Conservation (phyloP, 1,140 invertebrate species). For the Cephus cinctus region DNA sequence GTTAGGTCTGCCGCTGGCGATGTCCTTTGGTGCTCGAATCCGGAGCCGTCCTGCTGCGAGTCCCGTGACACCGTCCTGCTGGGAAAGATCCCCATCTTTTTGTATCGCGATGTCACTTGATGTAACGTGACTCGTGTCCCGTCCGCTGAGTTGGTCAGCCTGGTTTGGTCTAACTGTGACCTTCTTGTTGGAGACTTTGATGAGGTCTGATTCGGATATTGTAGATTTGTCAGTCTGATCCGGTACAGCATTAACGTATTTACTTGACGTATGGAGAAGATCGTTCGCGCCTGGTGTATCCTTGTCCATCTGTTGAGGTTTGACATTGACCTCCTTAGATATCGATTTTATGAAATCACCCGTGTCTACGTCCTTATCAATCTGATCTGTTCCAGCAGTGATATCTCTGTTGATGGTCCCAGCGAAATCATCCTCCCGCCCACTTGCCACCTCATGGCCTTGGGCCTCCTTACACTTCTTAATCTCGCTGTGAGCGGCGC, state of each 20-base stretch:
- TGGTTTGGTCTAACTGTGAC: no score
- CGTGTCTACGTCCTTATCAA: conserved; percentile 14
- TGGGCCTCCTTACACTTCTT: conserved; percentile 18
- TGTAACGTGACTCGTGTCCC: neutral
- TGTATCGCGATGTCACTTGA: neutral
- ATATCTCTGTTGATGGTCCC: neutral
- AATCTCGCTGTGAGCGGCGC: conserved; percentile 12
- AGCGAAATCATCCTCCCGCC: conserved; percentile 9
- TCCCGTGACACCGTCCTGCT: no score
- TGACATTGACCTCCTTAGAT: no score
- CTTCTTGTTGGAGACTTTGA: no score
- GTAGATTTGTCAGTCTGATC: no score
- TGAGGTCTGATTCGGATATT: no score
- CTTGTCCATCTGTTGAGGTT: no score
- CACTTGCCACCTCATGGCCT: conserved; percentile 2
- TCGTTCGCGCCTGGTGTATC: no score
- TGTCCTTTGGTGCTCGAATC: conserved; percentile 10
- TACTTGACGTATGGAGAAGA: no score
- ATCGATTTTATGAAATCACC: no score
- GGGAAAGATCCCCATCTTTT: neutral
- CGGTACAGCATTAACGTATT: no score
- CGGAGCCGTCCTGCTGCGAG: conserved; percentile 9
- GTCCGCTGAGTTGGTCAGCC: no score
- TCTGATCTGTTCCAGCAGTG: neutral
- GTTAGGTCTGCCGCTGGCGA: neutral